phyloP scores from a whole-genome alignment of 2,888 invertebrate genomes.

The Neoaliturus tenellus region DNA sequence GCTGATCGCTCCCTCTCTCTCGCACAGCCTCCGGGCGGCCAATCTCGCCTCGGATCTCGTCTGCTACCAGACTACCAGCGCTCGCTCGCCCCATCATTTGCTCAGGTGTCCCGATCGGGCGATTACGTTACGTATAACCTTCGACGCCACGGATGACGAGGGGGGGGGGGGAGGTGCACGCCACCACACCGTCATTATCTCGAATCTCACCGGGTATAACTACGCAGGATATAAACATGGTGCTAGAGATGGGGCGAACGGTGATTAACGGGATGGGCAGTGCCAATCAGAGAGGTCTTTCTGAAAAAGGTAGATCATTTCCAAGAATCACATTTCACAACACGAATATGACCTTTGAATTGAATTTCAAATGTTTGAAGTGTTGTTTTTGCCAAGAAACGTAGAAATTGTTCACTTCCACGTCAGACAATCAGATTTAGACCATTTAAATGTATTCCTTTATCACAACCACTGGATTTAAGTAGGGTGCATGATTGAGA shows the following conservation, averaged over 20 bases:
- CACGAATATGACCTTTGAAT: too few species aligned
- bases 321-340: too few species aligned
- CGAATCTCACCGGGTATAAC: conserved; percentile 13
- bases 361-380: too few species aligned
- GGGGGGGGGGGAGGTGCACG: not conserved
- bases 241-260: not conserved
- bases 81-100: conserved; percentile 1
- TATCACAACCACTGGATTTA: too few species aligned
- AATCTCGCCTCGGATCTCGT: not conserved
- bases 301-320: too few species aligned
- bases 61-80: not conserved
- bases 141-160: not conserved
- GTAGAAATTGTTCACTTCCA: too few species aligned
- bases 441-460: too few species aligned
- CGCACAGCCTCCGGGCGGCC: conserved; percentile 14
- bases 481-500: too few species aligned
- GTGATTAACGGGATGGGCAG: not conserved
- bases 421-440: too few species aligned
- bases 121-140: conserved; percentile 26
- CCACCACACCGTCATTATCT: conserved; percentile 23
- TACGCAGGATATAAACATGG: conserved; percentile 1
- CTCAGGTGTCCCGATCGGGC: conserved; percentile 23
- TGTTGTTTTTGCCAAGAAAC: too few species aligned
- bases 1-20: conserved; percentile 20
- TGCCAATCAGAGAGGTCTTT: too few species aligned